Evolutionary conservation across 2,113 vertebrate genomes (phyloP), one percentile per base, ranked within the genome.

Genomic region (Cheilinus undulatus): DNA sequence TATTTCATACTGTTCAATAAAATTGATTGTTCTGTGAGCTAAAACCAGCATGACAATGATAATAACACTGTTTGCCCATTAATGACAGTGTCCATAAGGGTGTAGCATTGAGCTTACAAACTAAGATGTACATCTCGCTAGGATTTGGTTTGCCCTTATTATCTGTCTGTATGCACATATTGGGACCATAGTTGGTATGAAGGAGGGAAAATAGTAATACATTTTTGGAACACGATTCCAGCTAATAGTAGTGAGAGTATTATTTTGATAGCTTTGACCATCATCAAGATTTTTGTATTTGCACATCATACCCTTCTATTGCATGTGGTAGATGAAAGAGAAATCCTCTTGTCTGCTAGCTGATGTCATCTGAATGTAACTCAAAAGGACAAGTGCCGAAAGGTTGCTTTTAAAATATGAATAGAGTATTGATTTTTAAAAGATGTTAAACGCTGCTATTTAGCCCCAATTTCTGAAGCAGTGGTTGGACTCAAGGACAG

Each of bases 351-450:
- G 40, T 66, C 63, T 78, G 50, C 58, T 26, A 36, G 59, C 62
- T 72, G 58, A 84, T 87, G 67, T 84, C 80, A 86, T 54, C 53
- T 54, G 71, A 78, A 57, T 64, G 40, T 86, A 89, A 90, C 81
- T 86, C 68, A 83, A 80, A 81, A 73, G 57, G 86, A 87, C 84
- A 89, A 77, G 79, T 70, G 80, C 64, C 84, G 64, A 83, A 81
- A 80, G 85, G 78, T 85, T 82, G 77, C 88, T 86, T 88, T 80
- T 90, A 84, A 89, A 86, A 86, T 78, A 88, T 88, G 70, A 89
- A 80, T 85, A 79, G 76, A 42, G 38, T 86, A 89, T 89, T 85
- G 85, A 89, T 92, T 89, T 91, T 83, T 82, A 65, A 78, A 80
- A 81, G 86, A 85, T 67, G 74, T 89, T 85, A 84, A 86, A 87